A percentile compares a stretch with the other conserved stretches of the same genome.
Conservation (phyloP, 2,113 vertebrate species). For the Notiomystis cincta region DNA sequence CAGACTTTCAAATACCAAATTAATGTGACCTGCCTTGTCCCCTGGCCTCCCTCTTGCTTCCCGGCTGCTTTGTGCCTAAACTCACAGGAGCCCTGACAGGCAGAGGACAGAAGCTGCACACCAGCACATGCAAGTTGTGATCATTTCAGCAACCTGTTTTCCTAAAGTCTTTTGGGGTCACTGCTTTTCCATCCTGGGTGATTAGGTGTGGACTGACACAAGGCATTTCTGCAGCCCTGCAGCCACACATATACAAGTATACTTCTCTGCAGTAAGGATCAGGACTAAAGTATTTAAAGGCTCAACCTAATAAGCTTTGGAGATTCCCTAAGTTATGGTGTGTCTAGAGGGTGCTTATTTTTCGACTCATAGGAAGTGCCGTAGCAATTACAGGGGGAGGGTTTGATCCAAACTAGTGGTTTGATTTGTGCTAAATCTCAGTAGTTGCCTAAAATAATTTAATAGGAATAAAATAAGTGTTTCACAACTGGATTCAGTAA, state of each 20-base stretch:
- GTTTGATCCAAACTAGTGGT: neutral
- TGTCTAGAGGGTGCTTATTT: neutral
- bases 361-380: neutral
- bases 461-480: neutral
- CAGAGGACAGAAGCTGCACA: neutral
- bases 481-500: neutral
- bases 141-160: neutral
- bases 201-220: neutral
- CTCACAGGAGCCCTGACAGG: neutral
- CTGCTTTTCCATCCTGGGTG: neutral
- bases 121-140: neutral
- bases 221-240: neutral
- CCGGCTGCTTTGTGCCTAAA: neutral
- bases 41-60: neutral
- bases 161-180: neutral
- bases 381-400: neutral
- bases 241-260: neutral
- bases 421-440: neutral
- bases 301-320: conserved; percentile 22
- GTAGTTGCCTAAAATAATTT: neutral
- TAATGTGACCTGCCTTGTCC: neutral
- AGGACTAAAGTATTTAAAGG: neutral
- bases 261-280: neutral
- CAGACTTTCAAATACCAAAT: neutral
- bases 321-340: neutral